Evolutionary conservation across 2,113 vertebrate species (phyloP), one percentile per base, ranked within the genome.

Genomic region (Dolichotis patagonum): DNA sequence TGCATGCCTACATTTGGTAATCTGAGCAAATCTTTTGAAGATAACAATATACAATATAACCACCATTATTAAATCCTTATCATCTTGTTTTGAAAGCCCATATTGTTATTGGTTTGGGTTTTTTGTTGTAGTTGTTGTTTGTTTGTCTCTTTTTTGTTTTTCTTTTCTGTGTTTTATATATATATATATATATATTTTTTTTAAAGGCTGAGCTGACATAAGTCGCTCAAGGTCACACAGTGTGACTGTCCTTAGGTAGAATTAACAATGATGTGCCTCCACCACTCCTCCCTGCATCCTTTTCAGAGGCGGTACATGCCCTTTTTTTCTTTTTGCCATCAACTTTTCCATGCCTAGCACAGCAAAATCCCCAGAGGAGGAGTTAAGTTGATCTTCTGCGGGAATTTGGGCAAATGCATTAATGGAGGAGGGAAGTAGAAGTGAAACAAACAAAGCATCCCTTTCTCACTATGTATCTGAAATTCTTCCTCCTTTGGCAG

Each of bases 251-350:
- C 78, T 17, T 10, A 60, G 49, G 41, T 73, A 35, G 41, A 32
- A n/a, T 78, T 6, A 46, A 63, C 0, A 35, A 11, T 20, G 71
- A 46, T n/a, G 43, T 0, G 9, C 22, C 49, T 56, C 62, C 3
- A 6, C 54, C 30, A n/a, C 32, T 46, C 35, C 49, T 22, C 22
- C 67, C 12, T 62, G 52, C 32, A 13, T 69, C 80, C 67, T 78
- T 56, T 8, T 65, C 5, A 58, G 17, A 11, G 13, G 65, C 26
- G n/a, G 43, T 17, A n/a, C 4, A 17, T 0, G 0, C 11, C 10
- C 16, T 80, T 86, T 56, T 82, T 46, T 17, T 38, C 62, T 30
- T 75, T 65, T 10, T 41, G 32, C 2, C 22, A 43, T 0, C 32
- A n/a, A 19, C 38, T 83, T 93, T 78, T 52, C 9, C 28, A 35